Percentiles rank a stretch among this genome's conserved stretches.
Evolutionary conservation across 2,888 invertebrate genomes (phyloP).

Genomic region (Ctenicera cuprea): DNA sequence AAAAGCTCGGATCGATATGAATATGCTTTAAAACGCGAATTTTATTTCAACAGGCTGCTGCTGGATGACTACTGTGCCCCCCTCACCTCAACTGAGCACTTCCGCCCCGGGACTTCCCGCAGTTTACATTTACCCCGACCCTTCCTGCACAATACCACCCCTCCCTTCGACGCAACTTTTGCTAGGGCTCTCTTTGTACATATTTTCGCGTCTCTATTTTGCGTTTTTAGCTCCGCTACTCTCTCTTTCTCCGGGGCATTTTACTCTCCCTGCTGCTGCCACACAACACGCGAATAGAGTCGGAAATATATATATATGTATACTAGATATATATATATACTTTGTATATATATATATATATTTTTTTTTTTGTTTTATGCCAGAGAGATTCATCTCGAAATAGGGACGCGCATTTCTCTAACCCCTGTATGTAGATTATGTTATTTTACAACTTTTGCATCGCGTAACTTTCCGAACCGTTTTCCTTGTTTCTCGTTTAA

Average conservation of each 20-base stretch:
- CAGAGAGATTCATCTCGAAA: constrained; percentile 40
- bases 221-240: constrained; percentile 57
- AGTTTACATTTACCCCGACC: constrained; percentile 69
- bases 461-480: constrained; percentile 27
- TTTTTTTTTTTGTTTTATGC: constrained; percentile 41
- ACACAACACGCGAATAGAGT: constrained; percentile 42
- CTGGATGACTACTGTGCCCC: constrained; percentile 59
- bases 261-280: constrained; percentile 45
- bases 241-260: constrained; percentile 46
- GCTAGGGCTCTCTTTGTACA: constrained; percentile 59
- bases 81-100: constrained; percentile 63
- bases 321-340: background rate
- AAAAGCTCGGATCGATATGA: constrained; percentile 79
- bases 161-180: constrained; percentile 59
- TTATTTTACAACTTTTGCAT: constrained; percentile 42
- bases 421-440: constrained; percentile 41
- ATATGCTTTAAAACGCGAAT: constrained; percentile 80
- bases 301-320: constrained; percentile 33
- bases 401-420: constrained; percentile 31
- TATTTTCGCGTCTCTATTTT: constrained; percentile 60
- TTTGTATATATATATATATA: too few species aligned
- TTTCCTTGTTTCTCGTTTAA: constrained; percentile 31
- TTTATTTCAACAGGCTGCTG: constrained; percentile 76
- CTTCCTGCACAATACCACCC: constrained; percentile 68
- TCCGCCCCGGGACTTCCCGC: constrained; percentile 70